Base-by-base conservation (phyloP, 2,113 vertebrate species). In the Sebastes schlegelii region DNA sequence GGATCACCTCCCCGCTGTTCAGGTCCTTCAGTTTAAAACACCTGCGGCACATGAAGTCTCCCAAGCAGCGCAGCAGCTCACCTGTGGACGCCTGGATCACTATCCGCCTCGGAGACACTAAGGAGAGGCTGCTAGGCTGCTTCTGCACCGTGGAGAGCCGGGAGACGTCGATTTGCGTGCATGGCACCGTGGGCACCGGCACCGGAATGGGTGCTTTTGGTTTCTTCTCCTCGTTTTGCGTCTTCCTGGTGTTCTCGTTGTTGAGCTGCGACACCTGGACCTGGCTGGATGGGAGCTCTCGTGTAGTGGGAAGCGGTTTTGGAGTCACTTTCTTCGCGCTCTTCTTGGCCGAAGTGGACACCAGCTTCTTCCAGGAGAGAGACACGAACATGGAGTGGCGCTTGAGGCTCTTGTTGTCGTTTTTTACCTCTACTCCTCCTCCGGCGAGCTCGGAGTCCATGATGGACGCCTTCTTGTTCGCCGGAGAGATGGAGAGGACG, bases 51-150 rank as follows among this genome's bases (percentile, higher is more conserved):
- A 99, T 90, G 92, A 99, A 99, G 88, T 98, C 96, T 83, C 98
- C 98, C 90, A 99, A 83, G 88, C 98, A 99, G 83, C 97, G 96
- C 52, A 99, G 96, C 73, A 99, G 96, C 94, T 99, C 98, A 4
- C 97, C 97, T 1, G 98, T 99, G 23, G 98, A 99, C 5, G 98
- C 98, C 93, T 99, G 98, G 82, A 99, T 97, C 23, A 99, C 95
- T 19, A 99, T 97, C 64, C 96, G 94, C 45, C 96, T 93, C 1
- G 97, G 97, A 0, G 98, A 98, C 76, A 96, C 85, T 83, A 86
- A 83, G 42, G 94, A 92, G 91, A 57, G 88, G 91, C 77, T 93
- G 95, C 89, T 95, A 87, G 77, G 92, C 76, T 92, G 95, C 92
- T 91, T 95, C 80, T 94, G 94, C 16, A 89, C 90, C 70, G 95